Evolutionary conservation across 2,888 invertebrate genomes (phyloP).

Genomic region (Protodeltote pygarga): DNA sequence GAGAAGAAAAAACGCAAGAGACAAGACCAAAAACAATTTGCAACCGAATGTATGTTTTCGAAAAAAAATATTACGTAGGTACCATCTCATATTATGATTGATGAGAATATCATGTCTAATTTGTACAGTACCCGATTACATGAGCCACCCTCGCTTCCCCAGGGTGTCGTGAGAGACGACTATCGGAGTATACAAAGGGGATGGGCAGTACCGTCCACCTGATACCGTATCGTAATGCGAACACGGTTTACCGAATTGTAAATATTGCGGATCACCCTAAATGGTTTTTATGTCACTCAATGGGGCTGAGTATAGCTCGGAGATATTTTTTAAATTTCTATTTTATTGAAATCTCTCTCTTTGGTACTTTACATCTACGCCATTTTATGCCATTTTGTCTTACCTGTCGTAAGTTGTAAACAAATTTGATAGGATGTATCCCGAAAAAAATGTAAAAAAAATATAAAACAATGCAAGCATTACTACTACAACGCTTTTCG

Average conservation of each 20-base stretch:
- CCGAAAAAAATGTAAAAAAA: no score
- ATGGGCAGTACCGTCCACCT: slow-evolving; percentile 31
- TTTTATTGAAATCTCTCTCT: no score
- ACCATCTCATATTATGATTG: background rate
- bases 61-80: no score
- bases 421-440: no score
- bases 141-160: slow-evolving; percentile 6
- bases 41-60: no score
- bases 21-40: no score
- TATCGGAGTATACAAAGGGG: slow-evolving; percentile 13
- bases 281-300: slow-evolving; percentile 3
- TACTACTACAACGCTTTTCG: no score
- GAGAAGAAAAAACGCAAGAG: background rate
- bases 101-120: background rate
- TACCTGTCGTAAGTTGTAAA: no score
- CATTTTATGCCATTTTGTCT: no score
- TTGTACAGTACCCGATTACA: slow-evolving; percentile 11
- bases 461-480: no score
- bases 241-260: slow-evolving; percentile 22
- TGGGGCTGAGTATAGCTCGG: background rate
- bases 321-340: no score
- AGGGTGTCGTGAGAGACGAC: slow-evolving; percentile 13
- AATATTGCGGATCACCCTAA: slow-evolving; percentile 7
- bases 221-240: slow-evolving; percentile 23
- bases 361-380: no score